phyloP scores from a whole-genome alignment of 2,888 invertebrate genomes.

The Leptinotarsa juncta region DNA sequence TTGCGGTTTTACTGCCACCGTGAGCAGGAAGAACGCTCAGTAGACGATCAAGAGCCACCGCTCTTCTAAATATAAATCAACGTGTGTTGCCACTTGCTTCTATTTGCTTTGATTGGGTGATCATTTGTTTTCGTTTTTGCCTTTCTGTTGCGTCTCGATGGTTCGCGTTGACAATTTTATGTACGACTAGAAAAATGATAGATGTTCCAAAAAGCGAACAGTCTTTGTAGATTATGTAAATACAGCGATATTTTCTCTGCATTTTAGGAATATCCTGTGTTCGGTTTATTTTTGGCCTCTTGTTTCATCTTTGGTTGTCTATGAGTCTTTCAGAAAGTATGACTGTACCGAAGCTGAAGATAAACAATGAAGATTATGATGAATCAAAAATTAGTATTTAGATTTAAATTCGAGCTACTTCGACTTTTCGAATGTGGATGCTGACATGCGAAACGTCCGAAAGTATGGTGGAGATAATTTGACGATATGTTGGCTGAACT shows the following conservation, averaged over 20 bases:
- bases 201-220: background rate
- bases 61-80: slow-evolving; percentile 33
- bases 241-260: background rate
- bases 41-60: slow-evolving; percentile 28
- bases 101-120: slow-evolving; percentile 33
- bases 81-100: slow-evolving; percentile 34
- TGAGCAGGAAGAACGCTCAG: slow-evolving; percentile 31
- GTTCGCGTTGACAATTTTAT: slow-evolving; percentile 11
- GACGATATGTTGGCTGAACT: too few species aligned
- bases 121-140: slow-evolving; percentile 28
- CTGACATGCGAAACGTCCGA: too few species aligned
- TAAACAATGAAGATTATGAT: too few species aligned
- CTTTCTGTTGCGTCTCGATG: slow-evolving; percentile 23
- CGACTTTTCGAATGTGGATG: too few species aligned
- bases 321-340: background rate
- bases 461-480: too few species aligned
- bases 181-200: slow-evolving; percentile 4
- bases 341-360: too few species aligned
- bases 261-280: slow-evolving; percentile 1
- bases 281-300: background rate
- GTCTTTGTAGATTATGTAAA: slow-evolving; percentile 18
- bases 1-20: slow-evolving; percentile 10
- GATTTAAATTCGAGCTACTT: too few species aligned
- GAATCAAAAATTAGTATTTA: too few species aligned
- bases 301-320: background rate